Evolutionary conservation across 2,797 vertebrate species (phyloP).

Genomic region (Gadopsis bispinosus): DNA sequence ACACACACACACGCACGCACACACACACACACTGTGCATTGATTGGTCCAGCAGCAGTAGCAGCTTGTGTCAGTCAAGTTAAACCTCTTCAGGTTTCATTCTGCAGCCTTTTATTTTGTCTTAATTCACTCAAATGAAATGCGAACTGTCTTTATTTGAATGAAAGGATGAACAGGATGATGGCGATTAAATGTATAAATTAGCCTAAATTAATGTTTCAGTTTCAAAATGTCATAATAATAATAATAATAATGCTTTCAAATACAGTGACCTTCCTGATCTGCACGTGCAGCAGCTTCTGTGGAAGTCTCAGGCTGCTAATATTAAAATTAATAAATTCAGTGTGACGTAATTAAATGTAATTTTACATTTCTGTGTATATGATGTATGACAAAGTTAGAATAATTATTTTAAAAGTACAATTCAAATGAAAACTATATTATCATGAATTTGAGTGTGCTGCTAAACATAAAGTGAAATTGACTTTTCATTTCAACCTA

Average conservation of each 20-base stretch:
- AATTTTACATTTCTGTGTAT: too few relatives aligned
- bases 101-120: conserved; percentile 14
- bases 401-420: too few relatives aligned
- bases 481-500: not conserved
- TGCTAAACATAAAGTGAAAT: not conserved
- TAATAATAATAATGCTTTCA: not conserved
- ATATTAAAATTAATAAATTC: not conserved
- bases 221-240: not conserved
- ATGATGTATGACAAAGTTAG: too few relatives aligned
- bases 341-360: too few relatives aligned
- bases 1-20: conserved; percentile 13
- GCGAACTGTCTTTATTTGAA: not conserved
- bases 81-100: conserved; percentile 8
- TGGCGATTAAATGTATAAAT: not conserved
- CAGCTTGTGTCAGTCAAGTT: not conserved
- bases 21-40: conserved; percentile 20
- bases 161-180: not conserved
- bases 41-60: conserved; percentile 34
- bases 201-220: not conserved
- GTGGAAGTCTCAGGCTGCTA: not conserved
- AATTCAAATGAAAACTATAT: not conserved
- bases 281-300: not conserved
- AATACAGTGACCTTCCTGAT: not conserved
- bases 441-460: too few relatives aligned
- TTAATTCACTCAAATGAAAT: not conserved